These are phyloP conservation scores for Cydia pomonella DNA, from an alignment of 1,140 invertebrate species.

Conservation along the genomic window DNA sequence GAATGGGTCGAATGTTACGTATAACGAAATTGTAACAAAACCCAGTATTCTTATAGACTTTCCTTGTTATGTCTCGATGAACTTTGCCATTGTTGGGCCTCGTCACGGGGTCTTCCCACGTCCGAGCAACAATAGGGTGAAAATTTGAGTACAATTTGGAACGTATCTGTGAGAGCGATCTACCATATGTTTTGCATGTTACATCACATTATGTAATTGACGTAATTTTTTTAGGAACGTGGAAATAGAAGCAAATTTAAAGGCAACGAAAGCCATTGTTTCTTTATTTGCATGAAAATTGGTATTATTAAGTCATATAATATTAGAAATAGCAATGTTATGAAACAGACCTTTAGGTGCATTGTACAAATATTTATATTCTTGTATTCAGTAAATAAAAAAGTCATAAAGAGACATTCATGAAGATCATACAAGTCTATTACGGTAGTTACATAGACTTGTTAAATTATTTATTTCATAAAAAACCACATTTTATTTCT, in stretches of 20 bases:
- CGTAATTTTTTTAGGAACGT: slow-evolving; percentile 47
- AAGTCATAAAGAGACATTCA: background rate
- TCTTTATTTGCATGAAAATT: slow-evolving; percentile 19
- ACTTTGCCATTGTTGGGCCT: slow-evolving; percentile 74
- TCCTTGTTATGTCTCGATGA: slow-evolving; percentile 75
- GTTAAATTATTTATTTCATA: background rate
- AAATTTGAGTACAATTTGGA: slow-evolving; percentile 72
- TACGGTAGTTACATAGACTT: background rate
- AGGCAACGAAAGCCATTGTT: background rate
- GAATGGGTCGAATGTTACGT: slow-evolving; percentile 56
- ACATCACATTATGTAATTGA: slow-evolving; percentile 45
- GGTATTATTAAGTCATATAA: background rate
- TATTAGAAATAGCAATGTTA: background rate
- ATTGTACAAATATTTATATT: background rate
- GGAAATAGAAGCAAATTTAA: background rate
- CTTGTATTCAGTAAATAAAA: background rate
- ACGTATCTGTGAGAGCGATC: slow-evolving; percentile 54
- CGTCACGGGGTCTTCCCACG: slow-evolving; percentile 72
- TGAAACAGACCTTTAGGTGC: background rate
- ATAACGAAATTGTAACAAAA: slow-evolving; percentile 60
- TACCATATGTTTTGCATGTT: slow-evolving; percentile 33
- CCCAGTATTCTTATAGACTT: slow-evolving; percentile 72
- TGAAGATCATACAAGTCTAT: background rate
- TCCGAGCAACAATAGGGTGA: slow-evolving; percentile 70
- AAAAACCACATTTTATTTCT: background rate